Base-by-base conservation (phyloP, 2,888 invertebrate genomes). In the Gerosis bhagava region DNA sequence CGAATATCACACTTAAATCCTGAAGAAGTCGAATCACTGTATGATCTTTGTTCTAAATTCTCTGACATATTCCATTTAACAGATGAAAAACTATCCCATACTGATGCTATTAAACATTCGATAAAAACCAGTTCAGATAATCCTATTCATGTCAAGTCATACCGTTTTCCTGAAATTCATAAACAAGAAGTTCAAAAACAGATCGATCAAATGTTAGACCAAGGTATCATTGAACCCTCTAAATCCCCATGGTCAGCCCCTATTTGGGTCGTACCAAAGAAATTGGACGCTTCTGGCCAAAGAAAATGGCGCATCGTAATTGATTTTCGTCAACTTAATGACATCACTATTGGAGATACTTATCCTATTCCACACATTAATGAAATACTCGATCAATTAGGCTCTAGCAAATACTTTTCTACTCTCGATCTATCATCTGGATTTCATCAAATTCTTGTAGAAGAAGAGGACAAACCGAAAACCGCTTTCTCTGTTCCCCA, bases 301-400 rank as follows among this genome's bases (percentile, higher is more conserved):
- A 22, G 16, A 3, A 63, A 64, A 49, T 63, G 57, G 58, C 35
- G 59, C 3, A 28, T 64, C 3, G 62, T 49, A 5, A 49, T 52
- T 1, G 49, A 52, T 22, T 63, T 57, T 17, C 10, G 63, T 0
- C 54, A 54, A 13, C 32, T 63, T 0, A 65, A 62, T 22, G 55
- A 62, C 10, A 44, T 57, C 2, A 59, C 56, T 5, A 48, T 61
- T 2, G 56, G 54, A 2, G 61, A 62, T 3, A 22, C 49, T 6
- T 58, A 63, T 25, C 63, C 60, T 0, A 52, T 65, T 5, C 61
- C 61, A 1, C 40, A 61, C 6, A 65, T 62, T 0, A 29, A 39
- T 0, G 61, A 65, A 34, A 56, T 60, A 0, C 22, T 63, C 2
- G 62, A 63, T 19, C 56, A 59, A 36, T 22, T 63, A 15, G 62